Percentiles rank a stretch among this genome's conserved stretches.
Conservation (phyloP, 2,888 invertebrate species). For the Girardia tigrina region DNA sequence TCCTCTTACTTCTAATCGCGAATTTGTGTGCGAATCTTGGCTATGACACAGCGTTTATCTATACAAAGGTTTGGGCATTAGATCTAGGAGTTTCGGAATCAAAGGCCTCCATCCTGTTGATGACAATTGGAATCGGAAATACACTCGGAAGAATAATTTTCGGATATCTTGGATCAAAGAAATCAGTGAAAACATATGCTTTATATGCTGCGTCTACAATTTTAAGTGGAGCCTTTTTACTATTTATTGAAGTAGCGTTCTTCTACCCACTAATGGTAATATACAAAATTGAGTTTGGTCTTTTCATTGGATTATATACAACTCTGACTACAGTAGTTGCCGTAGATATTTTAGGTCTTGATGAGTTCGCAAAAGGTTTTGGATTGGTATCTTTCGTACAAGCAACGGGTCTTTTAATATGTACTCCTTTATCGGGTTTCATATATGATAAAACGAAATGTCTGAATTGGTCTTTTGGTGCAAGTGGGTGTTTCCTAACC, state of each 20-base stretch:
- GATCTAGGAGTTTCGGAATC: constrained; percentile 44
- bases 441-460: not conserved
- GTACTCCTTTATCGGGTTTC: not conserved
- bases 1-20: constrained; percentile 69
- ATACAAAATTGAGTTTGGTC: constrained; percentile 56
- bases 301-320: constrained; percentile 41
- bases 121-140: constrained; percentile 78
- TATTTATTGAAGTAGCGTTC: constrained; percentile 63
- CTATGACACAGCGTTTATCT: constrained; percentile 86
- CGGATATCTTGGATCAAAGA: constrained; percentile 44
- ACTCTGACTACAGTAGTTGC: not conserved
- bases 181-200: constrained; percentile 70
- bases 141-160: constrained; percentile 70
- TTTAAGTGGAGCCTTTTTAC: constrained; percentile 71
- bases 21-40: constrained; percentile 79
- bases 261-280: constrained; percentile 62
- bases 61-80: constrained; percentile 61
- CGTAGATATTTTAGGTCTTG: not conserved
- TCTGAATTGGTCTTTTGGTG: not conserved
- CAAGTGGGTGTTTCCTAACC: not conserved
- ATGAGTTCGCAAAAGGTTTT: not conserved
- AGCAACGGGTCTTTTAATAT: not conserved
- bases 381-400: not conserved
- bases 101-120: constrained; percentile 59
- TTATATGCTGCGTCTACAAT: constrained; percentile 77